Base-by-base conservation (phyloP, 1,140 invertebrate species). In the Geopemphigus sp. region DNA sequence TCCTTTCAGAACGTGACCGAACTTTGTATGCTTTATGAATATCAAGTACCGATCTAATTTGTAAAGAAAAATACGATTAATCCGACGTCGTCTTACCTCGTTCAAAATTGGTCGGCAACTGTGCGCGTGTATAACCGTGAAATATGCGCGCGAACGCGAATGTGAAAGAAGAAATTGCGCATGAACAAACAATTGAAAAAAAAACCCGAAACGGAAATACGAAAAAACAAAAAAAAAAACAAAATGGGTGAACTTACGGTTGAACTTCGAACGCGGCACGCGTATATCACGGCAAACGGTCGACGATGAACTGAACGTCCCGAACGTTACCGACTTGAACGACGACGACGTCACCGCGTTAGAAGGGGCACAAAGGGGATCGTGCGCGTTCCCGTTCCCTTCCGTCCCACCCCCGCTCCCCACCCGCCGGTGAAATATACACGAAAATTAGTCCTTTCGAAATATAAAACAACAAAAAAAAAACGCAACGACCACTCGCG, bases 251-350 rank as follows among this genome's bases (percentile, higher is more conserved):
- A 32, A 63, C 29, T 63, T 63, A 63, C 39, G 39, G 24, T n/a
- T 45, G 32, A 2, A 45, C 32, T 68, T 68, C 8, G 15, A 19
- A 12, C 1, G 29, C 4, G 26, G 11, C 15, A n/a, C n/a, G 32
- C 26, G 29, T 61, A n/a, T 45, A 17, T 57, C 29, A 15, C 56
- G 29, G 56, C 45, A 17, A 14, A 76, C 73, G 57, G 29, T 57
- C 73, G 73, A 47, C 56, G 56, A 26, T 76, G 56, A 76, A 76
- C 73, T 76, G 73, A 76, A 76, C 22, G 53, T 73, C 19, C 70
- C 50, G 26, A 73, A 53, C 70, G 26, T 45, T 59, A 59, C 56
- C 73, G 32, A 76, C 54, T 61, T 29, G 73, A 59, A 59, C 73
- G 54, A 45, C 73, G 54, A 45, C 72, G 26, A 56, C 73, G 73